Evolutionary conservation across 2,797 vertebrate genomes (phyloP).

Genomic region (Cynopterus sphinx): DNA sequence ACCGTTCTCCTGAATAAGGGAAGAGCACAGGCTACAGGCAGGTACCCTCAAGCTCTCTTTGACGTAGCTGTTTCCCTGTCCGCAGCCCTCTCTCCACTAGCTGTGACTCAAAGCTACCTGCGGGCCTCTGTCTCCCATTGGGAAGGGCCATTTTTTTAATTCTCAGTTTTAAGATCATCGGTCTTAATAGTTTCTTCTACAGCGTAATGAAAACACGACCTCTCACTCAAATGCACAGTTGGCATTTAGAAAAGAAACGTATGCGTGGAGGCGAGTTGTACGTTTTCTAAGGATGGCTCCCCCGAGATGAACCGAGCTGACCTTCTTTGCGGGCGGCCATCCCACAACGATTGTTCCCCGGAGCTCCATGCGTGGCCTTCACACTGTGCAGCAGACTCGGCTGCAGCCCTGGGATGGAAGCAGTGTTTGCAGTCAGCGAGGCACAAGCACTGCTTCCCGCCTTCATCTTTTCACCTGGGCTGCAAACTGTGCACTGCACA

Average conservation of each 20-base stretch:
- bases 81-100: neutral
- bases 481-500: neutral
- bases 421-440: neutral
- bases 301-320: neutral
- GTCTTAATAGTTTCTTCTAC: constrained; percentile 40
- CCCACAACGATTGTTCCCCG: neutral
- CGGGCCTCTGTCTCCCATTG: neutral
- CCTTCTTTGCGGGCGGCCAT: neutral
- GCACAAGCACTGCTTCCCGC: neutral
- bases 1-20: neutral
- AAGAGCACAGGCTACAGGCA: neutral
- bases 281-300: constrained; percentile 9
- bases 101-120: neutral
- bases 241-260: constrained; percentile 21
- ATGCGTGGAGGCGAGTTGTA: neutral
- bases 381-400: neutral
- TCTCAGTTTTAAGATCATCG: constrained; percentile 43
- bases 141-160: constrained; percentile 1
- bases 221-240: constrained; percentile 51
- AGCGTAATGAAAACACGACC: constrained; percentile 55
- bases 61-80: neutral
- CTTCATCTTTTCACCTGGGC: neutral
- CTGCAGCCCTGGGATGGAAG: neutral
- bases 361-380: neutral
- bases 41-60: neutral